Percentiles rank a stretch among this genome's conserved stretches.
Conservation (phyloP, 2,888 invertebrate genomes). For the Monoplex corrugatus region DNA sequence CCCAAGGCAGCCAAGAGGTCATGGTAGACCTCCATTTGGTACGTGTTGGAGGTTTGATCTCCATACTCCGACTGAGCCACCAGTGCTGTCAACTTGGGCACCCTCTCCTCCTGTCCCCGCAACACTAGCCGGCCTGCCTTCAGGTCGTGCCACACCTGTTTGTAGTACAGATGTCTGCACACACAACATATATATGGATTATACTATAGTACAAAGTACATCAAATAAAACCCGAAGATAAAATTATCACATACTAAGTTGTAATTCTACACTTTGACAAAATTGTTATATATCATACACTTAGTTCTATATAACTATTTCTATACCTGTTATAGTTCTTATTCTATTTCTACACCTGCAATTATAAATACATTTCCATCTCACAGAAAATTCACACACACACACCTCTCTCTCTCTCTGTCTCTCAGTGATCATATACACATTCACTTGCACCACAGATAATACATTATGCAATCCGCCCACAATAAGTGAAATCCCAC, state of each 20-base stretch:
- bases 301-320: too few species aligned
- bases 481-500: too few species aligned
- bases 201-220: background rate
- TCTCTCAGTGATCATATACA: too few species aligned
- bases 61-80: constrained; percentile 90
- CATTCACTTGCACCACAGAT: too few species aligned
- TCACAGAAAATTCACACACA: too few species aligned
- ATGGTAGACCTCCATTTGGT: constrained; percentile 64
- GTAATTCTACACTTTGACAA: background rate
- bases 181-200: background rate
- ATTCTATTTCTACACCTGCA: background rate
- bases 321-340: too few species aligned
- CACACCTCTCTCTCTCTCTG: too few species aligned
- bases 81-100: constrained; percentile 86
- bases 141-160: constrained; percentile 90
- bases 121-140: constrained; percentile 87
- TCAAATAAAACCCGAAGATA: background rate
- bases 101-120: constrained; percentile 61
- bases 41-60: constrained; percentile 82
- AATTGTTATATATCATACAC: too few species aligned
- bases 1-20: constrained; percentile 21
- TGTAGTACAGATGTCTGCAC: constrained; percentile 89
- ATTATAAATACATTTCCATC: too few species aligned
- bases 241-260: background rate
- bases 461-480: too few species aligned